Percentiles rank a stretch among this genome's conserved stretches.
Evolutionary conservation across 2,797 vertebrate genomes (phyloP).

Genomic region (Poeciliopsis paucimaculata): DNA sequence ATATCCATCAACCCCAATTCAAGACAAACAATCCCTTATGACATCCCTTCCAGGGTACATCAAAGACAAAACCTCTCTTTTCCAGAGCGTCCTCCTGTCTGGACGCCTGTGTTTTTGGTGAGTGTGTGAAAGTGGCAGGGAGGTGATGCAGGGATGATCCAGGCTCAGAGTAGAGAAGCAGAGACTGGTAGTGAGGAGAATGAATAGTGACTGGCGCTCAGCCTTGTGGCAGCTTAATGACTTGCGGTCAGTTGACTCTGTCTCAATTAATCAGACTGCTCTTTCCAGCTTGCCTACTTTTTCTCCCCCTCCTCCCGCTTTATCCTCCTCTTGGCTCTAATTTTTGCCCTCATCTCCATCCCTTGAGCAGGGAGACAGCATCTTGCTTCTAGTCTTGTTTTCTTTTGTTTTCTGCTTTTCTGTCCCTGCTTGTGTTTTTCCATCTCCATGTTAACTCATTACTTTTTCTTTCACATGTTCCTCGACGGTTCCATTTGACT

Average conservation of each 20-base stretch:
- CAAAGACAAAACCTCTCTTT: constrained; percentile 63
- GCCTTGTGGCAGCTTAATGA: constrained; percentile 80
- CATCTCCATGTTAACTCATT: constrained; percentile 8
- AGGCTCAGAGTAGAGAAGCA: constrained; percentile 51
- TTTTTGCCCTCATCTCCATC: constrained; percentile 43
- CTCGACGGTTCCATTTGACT: constrained; percentile 28
- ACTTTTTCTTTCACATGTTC: constrained; percentile 15
- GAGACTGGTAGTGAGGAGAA: constrained; percentile 64
- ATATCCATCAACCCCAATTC: constrained; percentile 55
- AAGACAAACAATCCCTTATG: constrained; percentile 47
- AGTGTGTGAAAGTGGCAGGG: constrained; percentile 57
- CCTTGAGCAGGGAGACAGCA: constrained; percentile 29
- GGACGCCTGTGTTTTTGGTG: constrained; percentile 48
- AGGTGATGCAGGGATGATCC: constrained; percentile 65
- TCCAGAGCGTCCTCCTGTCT: constrained; percentile 54
- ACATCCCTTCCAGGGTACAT: constrained; percentile 45
- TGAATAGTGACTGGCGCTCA: constrained; percentile 77
- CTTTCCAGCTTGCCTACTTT: constrained; percentile 56
- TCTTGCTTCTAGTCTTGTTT: constrained; percentile 43
- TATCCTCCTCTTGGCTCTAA: constrained; percentile 46
- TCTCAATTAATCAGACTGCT: constrained; percentile 81
- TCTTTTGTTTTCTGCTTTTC: constrained; percentile 39
- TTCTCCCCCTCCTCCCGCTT: constrained; percentile 8
- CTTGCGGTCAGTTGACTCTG: constrained; percentile 80
- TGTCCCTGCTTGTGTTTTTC: constrained; percentile 27